Conservation (phyloP, 2,888 invertebrate species). For the Agrochola lychnidis region DNA sequence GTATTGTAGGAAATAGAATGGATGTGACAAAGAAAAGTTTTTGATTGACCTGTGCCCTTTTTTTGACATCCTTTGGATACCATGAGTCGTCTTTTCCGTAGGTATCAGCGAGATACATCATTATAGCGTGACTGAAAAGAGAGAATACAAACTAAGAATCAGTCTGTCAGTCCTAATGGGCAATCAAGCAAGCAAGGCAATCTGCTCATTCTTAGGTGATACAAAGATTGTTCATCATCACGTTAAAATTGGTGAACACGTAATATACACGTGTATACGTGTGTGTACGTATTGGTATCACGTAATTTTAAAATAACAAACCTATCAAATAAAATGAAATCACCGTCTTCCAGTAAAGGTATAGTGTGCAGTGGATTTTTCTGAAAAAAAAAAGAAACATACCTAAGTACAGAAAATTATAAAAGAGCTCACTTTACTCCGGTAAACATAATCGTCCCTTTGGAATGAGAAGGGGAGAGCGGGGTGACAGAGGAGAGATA, state of each 20-base stretch:
- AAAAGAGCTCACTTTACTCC: no score
- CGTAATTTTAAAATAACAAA: constrained; percentile 42
- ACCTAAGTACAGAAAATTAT: no score
- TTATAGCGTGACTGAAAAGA: constrained; percentile 86
- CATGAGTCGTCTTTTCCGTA: constrained; percentile 89
- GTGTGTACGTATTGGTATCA: no score
- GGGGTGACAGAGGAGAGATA: no score
- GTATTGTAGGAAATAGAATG: constrained; percentile 84
- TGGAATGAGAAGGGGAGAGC: no score
- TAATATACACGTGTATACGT: no score
- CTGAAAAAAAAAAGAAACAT: constrained; percentile 20
- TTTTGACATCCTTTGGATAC: constrained; percentile 90
- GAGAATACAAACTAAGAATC: background rate
- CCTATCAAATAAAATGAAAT: constrained; percentile 84
- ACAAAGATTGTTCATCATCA: no score
- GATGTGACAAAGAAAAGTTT: constrained; percentile 89
- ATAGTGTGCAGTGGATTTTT: constrained; percentile 37
- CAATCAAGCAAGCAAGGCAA: no score
- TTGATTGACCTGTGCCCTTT: constrained; percentile 89
- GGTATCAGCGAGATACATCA: constrained; percentile 86
- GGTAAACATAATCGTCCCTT: no score
- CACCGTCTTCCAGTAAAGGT: constrained; percentile 63
- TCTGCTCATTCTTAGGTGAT: no score
- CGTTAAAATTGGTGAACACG: background rate
- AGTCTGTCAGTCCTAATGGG: no score